phyloP scores from a whole-genome alignment of 2,888 invertebrate genomes.

The Orthosia incerta region DNA sequence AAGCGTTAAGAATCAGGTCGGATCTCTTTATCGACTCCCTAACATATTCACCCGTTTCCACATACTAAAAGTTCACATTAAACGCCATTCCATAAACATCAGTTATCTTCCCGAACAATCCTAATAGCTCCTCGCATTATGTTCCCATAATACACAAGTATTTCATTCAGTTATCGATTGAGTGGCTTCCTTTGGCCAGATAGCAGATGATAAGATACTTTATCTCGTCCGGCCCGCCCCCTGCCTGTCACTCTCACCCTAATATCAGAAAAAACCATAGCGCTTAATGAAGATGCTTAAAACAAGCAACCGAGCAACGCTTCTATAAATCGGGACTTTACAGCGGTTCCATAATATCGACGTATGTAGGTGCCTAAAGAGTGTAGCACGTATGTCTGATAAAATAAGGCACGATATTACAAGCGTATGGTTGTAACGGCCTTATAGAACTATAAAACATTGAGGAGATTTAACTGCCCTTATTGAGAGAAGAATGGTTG shows the following conservation, averaged over 20 bases:
- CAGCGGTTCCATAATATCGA: background rate
- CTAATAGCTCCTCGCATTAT: constrained; percentile 63
- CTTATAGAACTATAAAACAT: constrained; percentile 30
- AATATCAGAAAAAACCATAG: constrained; percentile 67
- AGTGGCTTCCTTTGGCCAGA: constrained; percentile 77
- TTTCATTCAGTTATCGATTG: constrained; percentile 80
- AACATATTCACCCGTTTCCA: constrained; percentile 9
- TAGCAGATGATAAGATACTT: constrained; percentile 85
- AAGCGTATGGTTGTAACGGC: constrained; percentile 29
- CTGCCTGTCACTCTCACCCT: constrained; percentile 73
- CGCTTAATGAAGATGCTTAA: constrained; percentile 45
- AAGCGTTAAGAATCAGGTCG: background rate
- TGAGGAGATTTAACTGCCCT: constrained; percentile 41
- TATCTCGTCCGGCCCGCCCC: constrained; percentile 80
- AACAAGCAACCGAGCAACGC: constrained; percentile 14
- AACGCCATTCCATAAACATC: constrained; percentile 49
- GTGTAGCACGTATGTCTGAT: constrained; percentile 24
- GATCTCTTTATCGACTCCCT: background rate
- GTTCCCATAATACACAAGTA: constrained; percentile 64
- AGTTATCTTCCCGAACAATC: constrained; percentile 40
- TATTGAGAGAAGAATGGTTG: constrained; percentile 38
- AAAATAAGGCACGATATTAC: constrained; percentile 23
- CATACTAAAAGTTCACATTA: constrained; percentile 15
- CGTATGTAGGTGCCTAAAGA: background rate
- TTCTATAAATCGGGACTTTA: constrained; percentile 23